Base-by-base conservation (phyloP, 2,888 invertebrate genomes). In the Pristionchus arcanus region DNA sequence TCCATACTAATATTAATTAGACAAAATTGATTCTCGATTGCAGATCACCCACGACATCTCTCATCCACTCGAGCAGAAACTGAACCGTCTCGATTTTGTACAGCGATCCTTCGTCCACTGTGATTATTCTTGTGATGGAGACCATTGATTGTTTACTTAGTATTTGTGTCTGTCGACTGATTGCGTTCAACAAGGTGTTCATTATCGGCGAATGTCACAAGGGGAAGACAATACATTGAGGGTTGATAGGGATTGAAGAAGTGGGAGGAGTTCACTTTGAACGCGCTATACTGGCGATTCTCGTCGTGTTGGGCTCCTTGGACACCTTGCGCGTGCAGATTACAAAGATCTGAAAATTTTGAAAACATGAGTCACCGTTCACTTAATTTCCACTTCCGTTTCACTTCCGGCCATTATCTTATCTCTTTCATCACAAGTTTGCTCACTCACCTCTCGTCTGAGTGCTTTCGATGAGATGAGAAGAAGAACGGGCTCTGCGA, bases 1-100 rank as follows among this genome's bases (percentile, higher is more conserved):
- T n/a, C n/a, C n/a, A n/a, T n/a, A n/a, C n/a, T n/a, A n/a, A 13
- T 42, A 25, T 49, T 28, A 53, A 11, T 19, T 31, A 13, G 7
- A 7, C 37, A 28, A 55, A 31, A 37, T 31, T 87, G 28, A 68
- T 68, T 25, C 34, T 49, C 28, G 66, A 49, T 68, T 15, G 0
- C 28, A 90, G 90, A 87, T 91, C 25, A 93, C 96, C 0, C 96
- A 96, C 91, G 95, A 96, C 92, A 96, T 96, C 88, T 90, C 91
- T 15, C 92, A 92, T 68, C 90, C 91, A 21, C 90, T 94, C 87
- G 96, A 96, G 91, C 94, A 95, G 86, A 96, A 96, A 91, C 91
- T 96, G 89, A 96, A 96, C 91, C 91, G 91, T 59, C 91, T 94
- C 59, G 93, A 93, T 16, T 93, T 92, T 90, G 94, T 94, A 19